A percentile compares a stretch with the other conserved stretches of the same genome.
phyloP scores from a whole-genome alignment of 2,888 invertebrate genomes.

The Dasypogon diadema region DNA sequence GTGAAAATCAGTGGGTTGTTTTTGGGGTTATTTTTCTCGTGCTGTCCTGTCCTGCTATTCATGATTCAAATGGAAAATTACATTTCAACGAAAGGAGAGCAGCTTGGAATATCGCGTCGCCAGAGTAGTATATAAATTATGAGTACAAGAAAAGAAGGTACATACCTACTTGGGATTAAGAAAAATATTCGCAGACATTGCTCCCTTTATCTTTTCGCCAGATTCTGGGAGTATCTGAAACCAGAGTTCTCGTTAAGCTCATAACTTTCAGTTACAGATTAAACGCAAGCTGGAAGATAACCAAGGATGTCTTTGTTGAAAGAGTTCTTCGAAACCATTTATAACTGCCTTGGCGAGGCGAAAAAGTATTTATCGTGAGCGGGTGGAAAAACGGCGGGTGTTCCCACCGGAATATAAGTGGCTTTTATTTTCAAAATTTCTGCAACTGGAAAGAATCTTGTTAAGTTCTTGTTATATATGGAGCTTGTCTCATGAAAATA shows the following conservation, averaged over 20 bases:
- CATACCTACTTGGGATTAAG: conserved; percentile 36
- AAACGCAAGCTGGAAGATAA: background rate
- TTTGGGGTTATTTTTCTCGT: too few species aligned
- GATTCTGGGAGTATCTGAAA: background rate
- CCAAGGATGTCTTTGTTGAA: too few species aligned
- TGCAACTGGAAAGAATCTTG: background rate
- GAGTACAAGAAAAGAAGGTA: conserved; percentile 32
- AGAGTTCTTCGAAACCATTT: too few species aligned
- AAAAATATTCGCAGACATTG: conserved; percentile 15
- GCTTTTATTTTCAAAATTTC: conserved; percentile 6
- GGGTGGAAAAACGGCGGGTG: background rate
- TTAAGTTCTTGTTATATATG: too few species aligned
- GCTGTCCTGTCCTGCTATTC: too few species aligned
- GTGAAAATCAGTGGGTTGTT: too few species aligned
- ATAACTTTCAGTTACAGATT: conserved; percentile 25
- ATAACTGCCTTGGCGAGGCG: too few species aligned
- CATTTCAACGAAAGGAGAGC: too few species aligned
- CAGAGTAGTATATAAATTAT: conserved; percentile 24
- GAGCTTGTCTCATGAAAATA: too few species aligned
- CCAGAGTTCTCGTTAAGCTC: conserved; percentile 3
- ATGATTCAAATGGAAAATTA: too few species aligned
- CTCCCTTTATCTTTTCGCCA: background rate
- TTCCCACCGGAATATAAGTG: conserved; percentile 27
- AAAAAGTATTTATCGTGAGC: conserved; percentile 20
- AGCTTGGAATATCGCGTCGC: background rate